Evolutionary conservation across 2,888 invertebrate species (phyloP), one percentile per base, ranked within the genome.

Genomic region (Galeruca laticollis): DNA sequence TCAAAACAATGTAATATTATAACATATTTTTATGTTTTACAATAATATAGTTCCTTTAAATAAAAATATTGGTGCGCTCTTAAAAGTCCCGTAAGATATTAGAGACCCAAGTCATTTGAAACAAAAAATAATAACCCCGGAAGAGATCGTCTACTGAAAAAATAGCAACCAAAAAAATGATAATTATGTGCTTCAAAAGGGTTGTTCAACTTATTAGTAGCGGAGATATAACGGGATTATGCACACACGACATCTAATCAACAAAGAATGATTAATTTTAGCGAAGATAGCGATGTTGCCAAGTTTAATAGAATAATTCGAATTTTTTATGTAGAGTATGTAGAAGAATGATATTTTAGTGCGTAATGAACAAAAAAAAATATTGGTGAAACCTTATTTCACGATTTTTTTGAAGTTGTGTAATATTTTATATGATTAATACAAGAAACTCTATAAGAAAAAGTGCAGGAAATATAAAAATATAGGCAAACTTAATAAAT

Each of bases 181-280:
- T 70, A 70, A 71, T 70, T 72, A 69, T 76, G 75, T 76, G 71
- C 71, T 70, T 61, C 64, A 75, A 80, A 64, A 79, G 83, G 83
- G 82, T 83, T 83, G 82, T 82, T 83, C 82, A 83, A 83, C 83
- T 80, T 83, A 80, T 76, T 62, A 61, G 67, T 72, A 75, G 76
- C 61, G 69, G 76, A 33, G 75, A 76, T 78, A 79, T 82, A 82
- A 82, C 82, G 82, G 82, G 77, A 82, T 82, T 76, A 74, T 63
- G 51, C 69, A 73, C 70, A 73, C 70, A 61, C 67, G 65, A 65
- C 76, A 75, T 76, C 79, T 80, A 80, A 81, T 82, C 78, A 80
- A 81, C 79, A 80, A 80, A 70, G 78, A 80, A 80, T 79, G 74
- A 80, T 77, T 79, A 75, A 73, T 75, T 77, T 78, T 77, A 73